Base-by-base conservation (phyloP, 2,113 vertebrate genomes). In the Dicrurus megarhynchus region DNA sequence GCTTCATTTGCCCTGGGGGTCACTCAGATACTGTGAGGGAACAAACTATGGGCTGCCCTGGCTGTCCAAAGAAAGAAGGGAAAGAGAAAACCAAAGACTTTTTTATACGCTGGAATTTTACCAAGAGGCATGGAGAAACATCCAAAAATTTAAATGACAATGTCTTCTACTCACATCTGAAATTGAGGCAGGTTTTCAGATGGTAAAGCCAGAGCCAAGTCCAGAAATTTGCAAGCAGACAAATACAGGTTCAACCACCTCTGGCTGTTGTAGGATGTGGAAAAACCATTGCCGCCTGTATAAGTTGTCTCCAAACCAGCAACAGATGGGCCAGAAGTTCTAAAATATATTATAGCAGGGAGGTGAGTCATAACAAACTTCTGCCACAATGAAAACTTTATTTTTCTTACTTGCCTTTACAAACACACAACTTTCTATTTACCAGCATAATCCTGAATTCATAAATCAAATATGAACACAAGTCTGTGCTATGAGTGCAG, bases 241-340 rank as follows among this genome's bases (percentile, higher is more conserved):
- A 99, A 98, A 97, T 99, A 99, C n/a, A 99, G 98, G 97, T 99
- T 99, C 95, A 99, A 96, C 99, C 99, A 99, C 37, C 99, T 99
- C 96, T 99, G 99, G 96, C 99, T 99, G 93, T 99, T 99, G 97
- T 99, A 99, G 65, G 99, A 99, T 9, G 99, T 99, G 73, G 99
- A 99, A 96, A 99, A 99, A 73, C 99, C 99, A 68, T 99, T 99
- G 52, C 99, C 99, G 3, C 99, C 99, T 17, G 99, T 99, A 67
- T 99, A 99, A 5, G 99, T 99, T 1, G 99, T 99, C 97, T 99
- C 99, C 93, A 99, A 96, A 56, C 99, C 99, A 92, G 99, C 99
- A 74, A 99, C 99, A 33, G 99, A 99, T 7, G 99, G 99, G 42
- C 99, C 99, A 24, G 99, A 99, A 32, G 98, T 99, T 95, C 99